These are phyloP conservation scores for Macheiramphus alcinus DNA, from an alignment of 2,113 vertebrate genomes.

Conservation along the genomic window DNA sequence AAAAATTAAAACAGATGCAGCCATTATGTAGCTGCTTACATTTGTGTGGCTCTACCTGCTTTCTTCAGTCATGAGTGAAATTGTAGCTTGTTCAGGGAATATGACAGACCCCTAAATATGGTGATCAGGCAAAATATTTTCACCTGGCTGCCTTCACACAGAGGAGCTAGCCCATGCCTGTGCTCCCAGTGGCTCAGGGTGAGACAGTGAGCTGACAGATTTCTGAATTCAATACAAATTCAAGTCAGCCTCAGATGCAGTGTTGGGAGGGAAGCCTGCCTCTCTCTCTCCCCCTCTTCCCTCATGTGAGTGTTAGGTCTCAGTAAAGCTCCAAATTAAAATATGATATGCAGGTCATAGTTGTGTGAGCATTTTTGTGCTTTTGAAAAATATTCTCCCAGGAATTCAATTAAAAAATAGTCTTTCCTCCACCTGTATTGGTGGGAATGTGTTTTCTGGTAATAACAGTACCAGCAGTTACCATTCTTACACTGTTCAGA, in stretches of 20 bases:
- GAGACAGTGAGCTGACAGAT: conserved; percentile 13
- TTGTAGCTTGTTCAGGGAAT: conserved; percentile 50
- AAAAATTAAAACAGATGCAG: conserved; percentile 56
- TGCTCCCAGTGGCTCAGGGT: conserved; percentile 11
- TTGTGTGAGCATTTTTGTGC: not conserved
- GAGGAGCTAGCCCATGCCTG: not conserved
- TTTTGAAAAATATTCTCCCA: not conserved
- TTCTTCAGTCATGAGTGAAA: conserved; percentile 52
- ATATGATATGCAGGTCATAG: not conserved
- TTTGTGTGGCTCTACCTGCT: conserved; percentile 17
- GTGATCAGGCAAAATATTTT: conserved; percentile 53
- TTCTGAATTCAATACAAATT: conserved; percentile 26
- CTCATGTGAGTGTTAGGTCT: not conserved
- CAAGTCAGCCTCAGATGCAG: not conserved
- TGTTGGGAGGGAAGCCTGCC: not conserved
- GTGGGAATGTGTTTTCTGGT: not conserved
- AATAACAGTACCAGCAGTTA: not conserved
- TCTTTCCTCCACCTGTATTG: not conserved
- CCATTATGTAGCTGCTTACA: conserved; percentile 20
- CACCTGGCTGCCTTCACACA: conserved; percentile 15
- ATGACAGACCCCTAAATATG: conserved; percentile 29
- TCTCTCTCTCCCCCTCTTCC: not conserved
- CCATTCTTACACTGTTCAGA: not conserved
- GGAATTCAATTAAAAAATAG: not conserved
- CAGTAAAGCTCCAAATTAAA: not conserved